A percentile compares a stretch with the other conserved stretches of the same genome.
phyloP scores from a whole-genome alignment of 2,113 vertebrate species.

The Monopterus albus region DNA sequence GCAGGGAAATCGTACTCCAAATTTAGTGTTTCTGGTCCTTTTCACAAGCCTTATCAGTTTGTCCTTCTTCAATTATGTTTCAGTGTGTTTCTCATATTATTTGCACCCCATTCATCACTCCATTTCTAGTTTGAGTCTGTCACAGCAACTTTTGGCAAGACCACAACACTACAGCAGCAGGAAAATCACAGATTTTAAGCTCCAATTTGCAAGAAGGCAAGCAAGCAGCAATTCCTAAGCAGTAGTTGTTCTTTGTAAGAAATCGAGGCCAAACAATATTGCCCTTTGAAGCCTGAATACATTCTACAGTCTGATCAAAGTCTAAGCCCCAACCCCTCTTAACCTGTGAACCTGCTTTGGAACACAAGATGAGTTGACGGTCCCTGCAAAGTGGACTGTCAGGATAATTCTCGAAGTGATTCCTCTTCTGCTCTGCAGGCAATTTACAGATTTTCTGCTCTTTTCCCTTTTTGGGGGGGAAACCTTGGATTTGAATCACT shows the following conservation, averaged over 20 bases:
- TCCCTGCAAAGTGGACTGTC: constrained; percentile 70
- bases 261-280: constrained; percentile 54
- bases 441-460: constrained; percentile 20
- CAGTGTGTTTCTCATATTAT: constrained; percentile 30
- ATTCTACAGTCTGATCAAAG: constrained; percentile 64
- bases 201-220: constrained; percentile 44
- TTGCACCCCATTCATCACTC: constrained; percentile 50
- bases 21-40: constrained; percentile 39
- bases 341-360: constrained; percentile 59
- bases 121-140: constrained; percentile 40
- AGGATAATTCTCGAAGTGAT: constrained; percentile 71
- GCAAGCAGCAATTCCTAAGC: constrained; percentile 25
- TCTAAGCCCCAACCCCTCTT: constrained; percentile 37
- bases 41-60: constrained; percentile 16
- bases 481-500: constrained; percentile 49
- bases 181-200: constrained; percentile 35
- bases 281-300: constrained; percentile 50
- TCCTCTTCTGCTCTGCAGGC: constrained; percentile 53
- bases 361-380: constrained; percentile 64
- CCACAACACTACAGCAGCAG: constrained; percentile 2
- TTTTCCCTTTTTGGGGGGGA: constrained; percentile 11
- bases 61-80: constrained; percentile 41
- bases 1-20: background rate
- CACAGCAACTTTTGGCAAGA: constrained; percentile 41
- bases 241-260: constrained; percentile 26